Percentiles rank a stretch among this genome's conserved stretches.
Evolutionary conservation across 2,888 invertebrate genomes (phyloP).

Genomic region (Lasiommata megera): DNA sequence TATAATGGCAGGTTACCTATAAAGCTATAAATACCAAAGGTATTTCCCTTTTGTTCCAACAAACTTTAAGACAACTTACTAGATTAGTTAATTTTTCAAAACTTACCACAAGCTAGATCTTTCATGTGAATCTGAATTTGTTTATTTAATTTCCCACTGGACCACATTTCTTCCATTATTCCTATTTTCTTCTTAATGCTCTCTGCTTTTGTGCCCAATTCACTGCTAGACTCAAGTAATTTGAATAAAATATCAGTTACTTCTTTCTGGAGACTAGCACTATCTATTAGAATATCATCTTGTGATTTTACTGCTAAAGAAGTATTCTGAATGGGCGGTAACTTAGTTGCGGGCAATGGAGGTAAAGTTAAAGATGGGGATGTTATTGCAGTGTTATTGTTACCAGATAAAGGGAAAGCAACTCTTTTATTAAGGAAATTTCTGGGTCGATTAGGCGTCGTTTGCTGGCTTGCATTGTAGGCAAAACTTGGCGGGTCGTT

Average conservation of each 20-base stretch:
- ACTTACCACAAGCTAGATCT: conserved; percentile 79
- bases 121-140: conserved; percentile 71
- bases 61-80: no score
- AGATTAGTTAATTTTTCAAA: not conserved
- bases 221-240: conserved; percentile 58
- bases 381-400: conserved; percentile 38
- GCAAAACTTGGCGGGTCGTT: conserved; percentile 80
- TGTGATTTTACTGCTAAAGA: conserved; percentile 16
- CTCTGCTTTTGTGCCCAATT: conserved; percentile 65
- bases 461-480: conserved; percentile 59
- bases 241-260: conserved; percentile 56
- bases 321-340: conserved; percentile 28
- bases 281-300: conserved; percentile 44
- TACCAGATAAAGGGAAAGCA: conserved; percentile 68
- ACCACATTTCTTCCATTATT: conserved; percentile 82
- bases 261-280: conserved; percentile 53
- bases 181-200: conserved; percentile 79
- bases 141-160: conserved; percentile 74
- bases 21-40: no score
- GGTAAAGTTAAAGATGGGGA: conserved; percentile 47
- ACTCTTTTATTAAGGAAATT: conserved; percentile 78
- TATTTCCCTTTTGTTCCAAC: no score
- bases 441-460: conserved; percentile 64
- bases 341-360: conserved; percentile 45
- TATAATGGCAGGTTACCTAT: no score